Conservation (phyloP, 2,888 invertebrate genomes). For the Drosophila birchii region DNA sequence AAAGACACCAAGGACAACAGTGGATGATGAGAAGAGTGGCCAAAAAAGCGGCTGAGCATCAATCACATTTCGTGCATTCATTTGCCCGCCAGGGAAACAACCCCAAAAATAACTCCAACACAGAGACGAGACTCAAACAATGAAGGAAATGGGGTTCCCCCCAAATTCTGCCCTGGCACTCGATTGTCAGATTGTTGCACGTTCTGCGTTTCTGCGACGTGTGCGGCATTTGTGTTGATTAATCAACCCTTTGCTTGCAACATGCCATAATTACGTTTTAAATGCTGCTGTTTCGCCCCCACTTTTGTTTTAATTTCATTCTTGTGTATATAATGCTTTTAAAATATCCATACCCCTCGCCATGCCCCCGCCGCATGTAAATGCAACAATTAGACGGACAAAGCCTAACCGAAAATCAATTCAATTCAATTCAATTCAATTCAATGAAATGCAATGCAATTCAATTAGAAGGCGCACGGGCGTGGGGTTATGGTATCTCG, state of each 20-base stretch:
- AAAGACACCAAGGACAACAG: constrained; percentile 55
- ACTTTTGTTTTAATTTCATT: constrained; percentile 32
- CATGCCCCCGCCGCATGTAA: not conserved
- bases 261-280: constrained; percentile 69
- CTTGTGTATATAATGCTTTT: constrained; percentile 22
- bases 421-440: constrained; percentile 71
- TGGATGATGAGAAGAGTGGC: not conserved
- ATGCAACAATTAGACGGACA: constrained; percentile 48
- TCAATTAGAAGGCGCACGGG: constrained; percentile 59
- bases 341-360: constrained; percentile 4
- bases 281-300: constrained; percentile 40
- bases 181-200: constrained; percentile 38
- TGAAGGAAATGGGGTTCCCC: constrained; percentile 6
- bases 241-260: constrained; percentile 72
- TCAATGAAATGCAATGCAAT: constrained; percentile 55
- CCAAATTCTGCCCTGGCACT: constrained; percentile 15
- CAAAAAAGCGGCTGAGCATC: constrained; percentile 43
- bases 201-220: constrained; percentile 1
- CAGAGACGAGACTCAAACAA: constrained; percentile 19
- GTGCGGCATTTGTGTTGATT: constrained; percentile 63
- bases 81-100: constrained; percentile 32
- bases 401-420: constrained; percentile 61
- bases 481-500: constrained; percentile 21
- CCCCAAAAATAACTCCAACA: constrained; percentile 23
- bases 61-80: constrained; percentile 64